Percentiles rank a stretch among this genome's conserved stretches.
Evolutionary conservation across 2,797 vertebrate species (phyloP).

Genomic region (Rhabdomys pumilio): DNA sequence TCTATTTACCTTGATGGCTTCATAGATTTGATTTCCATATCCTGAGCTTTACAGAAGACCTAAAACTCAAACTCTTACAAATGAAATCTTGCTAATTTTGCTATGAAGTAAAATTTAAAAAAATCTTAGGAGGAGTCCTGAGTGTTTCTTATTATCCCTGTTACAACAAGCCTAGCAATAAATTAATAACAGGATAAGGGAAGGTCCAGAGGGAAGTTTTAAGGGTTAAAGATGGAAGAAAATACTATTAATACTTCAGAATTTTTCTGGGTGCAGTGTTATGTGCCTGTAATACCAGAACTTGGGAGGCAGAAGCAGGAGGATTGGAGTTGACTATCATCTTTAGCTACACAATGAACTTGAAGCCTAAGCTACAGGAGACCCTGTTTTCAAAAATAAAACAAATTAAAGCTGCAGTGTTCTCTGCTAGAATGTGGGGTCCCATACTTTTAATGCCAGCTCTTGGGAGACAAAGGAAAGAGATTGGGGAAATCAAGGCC

Average conservation of each 20-base stretch:
- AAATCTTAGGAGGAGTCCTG: not conserved
- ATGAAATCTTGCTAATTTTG: slow-evolving; percentile 10
- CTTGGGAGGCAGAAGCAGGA: not conserved
- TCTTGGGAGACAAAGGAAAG: not conserved
- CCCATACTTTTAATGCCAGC: not conserved
- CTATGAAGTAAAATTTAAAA: slow-evolving; percentile 34
- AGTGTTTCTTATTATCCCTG: slow-evolving; percentile 40
- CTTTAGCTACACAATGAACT: not conserved
- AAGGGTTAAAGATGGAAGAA: not conserved
- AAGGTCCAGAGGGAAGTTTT: not conserved
- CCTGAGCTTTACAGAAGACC: not conserved
- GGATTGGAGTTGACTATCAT: not conserved
- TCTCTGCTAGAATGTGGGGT: not conserved
- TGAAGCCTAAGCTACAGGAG: not conserved
- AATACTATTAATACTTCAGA: slow-evolving; percentile 22
- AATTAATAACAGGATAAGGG: slow-evolving; percentile 56
- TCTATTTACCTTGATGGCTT: not conserved
- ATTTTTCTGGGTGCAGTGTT: not conserved
- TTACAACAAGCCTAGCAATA: slow-evolving; percentile 19
- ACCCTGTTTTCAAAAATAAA: not conserved
- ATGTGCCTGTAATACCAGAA: not conserved
- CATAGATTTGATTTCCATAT: slow-evolving; percentile 67
- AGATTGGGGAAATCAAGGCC: not conserved
- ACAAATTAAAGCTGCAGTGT: not conserved
- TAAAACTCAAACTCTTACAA: slow-evolving; percentile 50